Conservation (phyloP, 2,113 vertebrate species). For the Cacatua alba region DNA sequence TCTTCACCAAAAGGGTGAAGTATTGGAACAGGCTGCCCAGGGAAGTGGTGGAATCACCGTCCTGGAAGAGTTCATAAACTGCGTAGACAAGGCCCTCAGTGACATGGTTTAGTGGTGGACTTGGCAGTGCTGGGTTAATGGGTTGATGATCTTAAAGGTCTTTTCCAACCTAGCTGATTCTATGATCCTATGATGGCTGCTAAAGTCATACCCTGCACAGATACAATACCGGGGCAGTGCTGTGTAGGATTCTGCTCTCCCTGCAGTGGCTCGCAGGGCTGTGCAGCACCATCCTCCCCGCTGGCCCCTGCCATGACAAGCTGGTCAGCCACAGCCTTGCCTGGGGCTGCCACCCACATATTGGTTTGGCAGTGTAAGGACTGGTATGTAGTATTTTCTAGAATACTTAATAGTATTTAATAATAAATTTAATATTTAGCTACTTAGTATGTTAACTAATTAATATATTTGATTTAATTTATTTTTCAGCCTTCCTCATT, state of each 20-base stretch:
- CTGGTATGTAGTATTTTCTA: background rate
- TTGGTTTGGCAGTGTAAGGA: background rate
- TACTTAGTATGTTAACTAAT: background rate
- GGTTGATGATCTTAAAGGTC: background rate
- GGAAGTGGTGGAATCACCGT: background rate
- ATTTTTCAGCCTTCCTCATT: background rate
- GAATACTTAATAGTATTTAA: background rate
- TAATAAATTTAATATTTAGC: background rate
- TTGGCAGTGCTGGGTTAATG: background rate
- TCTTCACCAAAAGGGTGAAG: background rate
- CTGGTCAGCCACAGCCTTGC: fast-evolving
- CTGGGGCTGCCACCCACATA: background rate
- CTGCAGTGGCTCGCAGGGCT: background rate
- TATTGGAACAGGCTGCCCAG: background rate
- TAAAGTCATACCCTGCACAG: background rate
- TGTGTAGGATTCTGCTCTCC: background rate
- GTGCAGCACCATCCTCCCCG: fast-evolving
- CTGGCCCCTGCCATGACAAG: background rate
- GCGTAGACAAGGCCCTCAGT: background rate
- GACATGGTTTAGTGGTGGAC: background rate
- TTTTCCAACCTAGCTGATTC: background rate
- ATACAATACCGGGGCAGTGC: no score
- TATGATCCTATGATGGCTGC: background rate
- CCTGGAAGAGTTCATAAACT: background rate
- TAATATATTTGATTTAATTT: background rate